These are phyloP conservation scores for Athalia rosae DNA, from an alignment of 2,888 invertebrate species.

Conservation along the genomic window DNA sequence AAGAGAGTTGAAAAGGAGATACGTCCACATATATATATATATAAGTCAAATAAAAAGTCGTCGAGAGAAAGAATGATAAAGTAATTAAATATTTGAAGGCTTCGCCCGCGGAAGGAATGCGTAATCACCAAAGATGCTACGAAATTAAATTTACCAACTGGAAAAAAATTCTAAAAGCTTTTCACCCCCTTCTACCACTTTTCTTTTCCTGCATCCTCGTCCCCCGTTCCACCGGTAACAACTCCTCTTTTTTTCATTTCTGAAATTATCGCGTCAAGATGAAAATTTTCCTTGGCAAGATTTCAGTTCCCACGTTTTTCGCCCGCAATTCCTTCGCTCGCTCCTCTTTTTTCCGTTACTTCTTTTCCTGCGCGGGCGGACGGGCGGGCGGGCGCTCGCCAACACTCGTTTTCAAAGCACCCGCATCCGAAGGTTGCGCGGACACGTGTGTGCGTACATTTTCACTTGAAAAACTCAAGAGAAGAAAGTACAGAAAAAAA, in stretches of 20 bases:
- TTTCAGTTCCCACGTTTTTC: background rate
- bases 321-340: background rate
- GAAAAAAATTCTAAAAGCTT: constrained; percentile 32
- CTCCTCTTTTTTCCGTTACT: background rate
- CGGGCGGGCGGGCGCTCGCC: background rate
- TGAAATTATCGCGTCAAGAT: constrained; percentile 1
- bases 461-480: background rate
- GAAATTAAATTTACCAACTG: constrained; percentile 33
- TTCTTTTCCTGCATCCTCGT: background rate
- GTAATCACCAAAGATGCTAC: constrained; percentile 27
- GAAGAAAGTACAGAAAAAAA: background rate
- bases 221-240: background rate
- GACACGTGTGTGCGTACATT: background rate
- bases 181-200: background rate
- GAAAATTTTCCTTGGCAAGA: constrained; percentile 20
- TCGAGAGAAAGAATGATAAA: background rate
- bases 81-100: constrained; percentile 35
- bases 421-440: background rate
- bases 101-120: constrained; percentile 20
- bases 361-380: too few relatives aligned
- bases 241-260: background rate
- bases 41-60: background rate
- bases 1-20: too few relatives aligned
- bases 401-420: constrained; percentile 6
- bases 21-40: background rate